Base-by-base conservation (phyloP, 2,888 invertebrate genomes). In the Eupeodes luniger region DNA sequence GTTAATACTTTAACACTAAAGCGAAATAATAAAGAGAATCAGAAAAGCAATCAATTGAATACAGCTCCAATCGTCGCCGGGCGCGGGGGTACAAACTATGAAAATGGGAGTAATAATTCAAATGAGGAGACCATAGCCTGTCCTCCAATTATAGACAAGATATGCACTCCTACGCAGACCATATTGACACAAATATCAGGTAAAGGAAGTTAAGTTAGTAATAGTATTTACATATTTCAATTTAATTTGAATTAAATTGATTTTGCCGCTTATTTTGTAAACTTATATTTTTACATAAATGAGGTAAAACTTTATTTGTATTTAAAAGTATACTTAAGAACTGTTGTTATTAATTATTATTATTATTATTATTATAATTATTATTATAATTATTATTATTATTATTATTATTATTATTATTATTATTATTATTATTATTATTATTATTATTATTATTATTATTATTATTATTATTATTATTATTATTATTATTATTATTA, bases 1-100 rank as follows among this genome's bases (percentile, higher is more conserved):
- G 91, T 93, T 90, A 91, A 92, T 91, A 91, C 92, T 90, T 92
- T 93, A 89, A 90, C 93, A 90, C 91, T 93, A 69, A 91, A 92
- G 90, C 91, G 92, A 88, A 89, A 89, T 72, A 64, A 79, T 11
- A 90, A 90, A 74, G 89, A 89, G 40, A 89, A 89, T 66, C 89
- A 78, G 53, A 72, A 72, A n/a, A 75, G 72, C 62, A 78, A 79
- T 74, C 69, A 85, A 74, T 66, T 84, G 62, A 87, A 82, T 57
- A 83, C 78, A 81, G 81, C 61, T 69, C 19, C 69, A 66, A 81
- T 64, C 64, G 51, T 55, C 67, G 40, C 40, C 4, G 40, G 40
- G 40, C 1, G 5, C 40, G 53, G 47, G 75, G 69, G 80, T 89
- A 90, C 72, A 66, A 67, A 53, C 86, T 66, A 75, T 88, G 79